These are phyloP conservation scores for Cheilosia scutellata DNA, from an alignment of 2,888 invertebrate species.

Conservation along the genomic window DNA sequence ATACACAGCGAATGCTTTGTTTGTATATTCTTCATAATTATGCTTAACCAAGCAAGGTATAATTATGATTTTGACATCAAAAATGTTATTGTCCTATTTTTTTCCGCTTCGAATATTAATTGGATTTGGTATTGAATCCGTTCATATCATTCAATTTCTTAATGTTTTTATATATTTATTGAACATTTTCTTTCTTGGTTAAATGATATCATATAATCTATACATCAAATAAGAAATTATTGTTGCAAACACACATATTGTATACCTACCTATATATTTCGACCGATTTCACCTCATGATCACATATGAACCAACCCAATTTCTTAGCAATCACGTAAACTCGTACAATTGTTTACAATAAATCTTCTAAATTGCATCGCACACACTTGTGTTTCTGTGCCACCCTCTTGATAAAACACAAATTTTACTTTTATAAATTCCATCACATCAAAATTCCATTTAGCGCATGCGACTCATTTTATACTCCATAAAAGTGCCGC, in stretches of 20 bases:
- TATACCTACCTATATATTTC: neutral
- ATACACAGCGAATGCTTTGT: too few species aligned
- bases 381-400: conserved; percentile 27
- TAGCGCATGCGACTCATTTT: conserved; percentile 34
- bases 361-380: conserved; percentile 27
- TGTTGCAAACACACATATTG: too few species aligned
- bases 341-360: conserved; percentile 25
- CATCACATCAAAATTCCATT: conserved; percentile 56
- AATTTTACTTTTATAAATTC: conserved; percentile 49
- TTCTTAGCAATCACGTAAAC: conserved; percentile 24
- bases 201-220: neutral
- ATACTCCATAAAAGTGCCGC: conserved; percentile 43
- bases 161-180: too few species aligned
- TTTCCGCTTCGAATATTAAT: too few species aligned
- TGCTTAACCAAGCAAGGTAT: too few species aligned
- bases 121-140: too few species aligned
- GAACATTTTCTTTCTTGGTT: too few species aligned
- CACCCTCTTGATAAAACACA: conserved; percentile 24
- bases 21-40: too few species aligned
- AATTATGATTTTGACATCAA: too few species aligned
- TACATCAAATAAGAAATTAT: neutral
- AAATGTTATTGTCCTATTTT: too few species aligned
- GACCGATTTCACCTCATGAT: conserved; percentile 2
- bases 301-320: conserved; percentile 10
- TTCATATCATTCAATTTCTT: too few species aligned